These are phyloP conservation scores for Mohoua ochrocephala DNA, from an alignment of 2,113 vertebrate species.

Conservation along the genomic window DNA sequence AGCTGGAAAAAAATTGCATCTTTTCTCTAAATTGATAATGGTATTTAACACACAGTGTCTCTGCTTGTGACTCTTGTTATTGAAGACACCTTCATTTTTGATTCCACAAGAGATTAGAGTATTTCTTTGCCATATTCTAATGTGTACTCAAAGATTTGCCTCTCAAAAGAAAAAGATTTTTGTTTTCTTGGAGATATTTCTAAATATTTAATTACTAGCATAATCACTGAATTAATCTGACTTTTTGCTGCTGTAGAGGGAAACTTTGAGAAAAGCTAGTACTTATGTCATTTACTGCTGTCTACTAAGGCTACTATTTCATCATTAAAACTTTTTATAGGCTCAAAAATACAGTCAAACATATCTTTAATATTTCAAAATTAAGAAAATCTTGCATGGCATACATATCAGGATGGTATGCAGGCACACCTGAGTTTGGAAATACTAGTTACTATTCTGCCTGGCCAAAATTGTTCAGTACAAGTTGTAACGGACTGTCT, in stretches of 20 bases:
- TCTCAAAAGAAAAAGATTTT: slow-evolving; percentile 15
- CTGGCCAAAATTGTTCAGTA: neutral
- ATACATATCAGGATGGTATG: neutral
- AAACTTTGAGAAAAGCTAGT: slow-evolving; percentile 22
- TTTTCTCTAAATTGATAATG: neutral
- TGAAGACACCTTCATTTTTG: neutral
- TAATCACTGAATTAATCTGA: slow-evolving; percentile 13
- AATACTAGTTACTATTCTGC: neutral
- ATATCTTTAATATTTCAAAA: slow-evolving; percentile 33
- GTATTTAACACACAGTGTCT: neutral
- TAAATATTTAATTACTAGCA: slow-evolving; percentile 45
- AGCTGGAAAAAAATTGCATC: neutral
- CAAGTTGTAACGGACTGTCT: neutral
- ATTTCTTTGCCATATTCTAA: neutral
- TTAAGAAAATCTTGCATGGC: neutral
- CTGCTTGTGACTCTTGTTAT: neutral
- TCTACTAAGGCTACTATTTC: slow-evolving; percentile 19
- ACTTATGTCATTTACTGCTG: slow-evolving; percentile 1
- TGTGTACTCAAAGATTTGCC: neutral
- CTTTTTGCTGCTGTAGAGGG: slow-evolving; percentile 3
- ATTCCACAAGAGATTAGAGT: neutral
- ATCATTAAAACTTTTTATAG: slow-evolving; percentile 23
- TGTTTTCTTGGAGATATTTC: slow-evolving; percentile 41
- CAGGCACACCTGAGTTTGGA: slow-evolving; percentile 8
- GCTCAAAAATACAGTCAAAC: neutral